Evolutionary conservation across 2,797 vertebrate genomes (phyloP).

Genomic region (Notoglanidium macrostoma): DNA sequence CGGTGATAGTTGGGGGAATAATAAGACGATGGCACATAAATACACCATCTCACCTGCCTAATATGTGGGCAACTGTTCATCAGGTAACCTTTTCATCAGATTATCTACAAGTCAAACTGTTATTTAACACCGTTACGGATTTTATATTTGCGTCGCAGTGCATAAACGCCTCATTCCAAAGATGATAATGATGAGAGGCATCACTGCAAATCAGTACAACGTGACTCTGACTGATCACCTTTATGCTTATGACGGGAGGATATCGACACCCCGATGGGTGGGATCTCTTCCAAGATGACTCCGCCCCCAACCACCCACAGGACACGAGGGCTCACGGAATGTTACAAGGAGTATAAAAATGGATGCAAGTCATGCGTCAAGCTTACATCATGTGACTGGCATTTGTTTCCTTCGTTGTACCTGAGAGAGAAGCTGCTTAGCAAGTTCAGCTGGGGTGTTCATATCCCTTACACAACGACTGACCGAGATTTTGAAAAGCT

Average conservation of each 20-base stretch:
- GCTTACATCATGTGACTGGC: not conserved
- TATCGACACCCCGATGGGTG: not conserved
- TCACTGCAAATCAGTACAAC: not conserved
- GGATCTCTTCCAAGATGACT: not conserved
- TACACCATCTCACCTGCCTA: not conserved
- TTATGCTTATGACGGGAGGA: not conserved
- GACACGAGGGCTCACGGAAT: not conserved
- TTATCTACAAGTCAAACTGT: not conserved
- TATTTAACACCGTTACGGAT: not conserved
- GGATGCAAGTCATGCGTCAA: not conserved
- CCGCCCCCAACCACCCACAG: not conserved
- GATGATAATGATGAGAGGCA: not conserved
- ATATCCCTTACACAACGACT: not conserved
- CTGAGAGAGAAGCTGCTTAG: not conserved
- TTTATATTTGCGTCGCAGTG: not conserved
- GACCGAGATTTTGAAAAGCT: not conserved
- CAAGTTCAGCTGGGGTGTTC: not conserved
- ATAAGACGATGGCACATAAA: not conserved
- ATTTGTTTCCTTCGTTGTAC: not conserved
- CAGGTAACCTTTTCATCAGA: not conserved
- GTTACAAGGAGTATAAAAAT: not conserved
- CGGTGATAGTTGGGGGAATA: too few species aligned
- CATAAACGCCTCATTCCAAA: not conserved
- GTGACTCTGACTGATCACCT: not conserved
- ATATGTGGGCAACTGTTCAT: not conserved